phyloP scores from a whole-genome alignment of 2,113 vertebrate genomes.

The Lichenostomus cassidix region DNA sequence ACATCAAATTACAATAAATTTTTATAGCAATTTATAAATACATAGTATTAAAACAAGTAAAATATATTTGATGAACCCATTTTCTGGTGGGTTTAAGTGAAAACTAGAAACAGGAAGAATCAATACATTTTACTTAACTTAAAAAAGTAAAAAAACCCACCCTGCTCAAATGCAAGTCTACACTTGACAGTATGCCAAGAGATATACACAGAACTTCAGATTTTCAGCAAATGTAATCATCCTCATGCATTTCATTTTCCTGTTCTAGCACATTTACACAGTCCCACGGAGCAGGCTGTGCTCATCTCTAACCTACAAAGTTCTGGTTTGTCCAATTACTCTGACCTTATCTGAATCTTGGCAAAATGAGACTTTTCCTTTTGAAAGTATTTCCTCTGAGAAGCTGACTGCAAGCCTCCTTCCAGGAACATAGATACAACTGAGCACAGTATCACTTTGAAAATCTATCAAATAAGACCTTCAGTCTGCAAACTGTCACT shows the following conservation, averaged over 20 bases:
- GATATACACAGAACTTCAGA: background rate
- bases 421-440: slow-evolving; percentile 68
- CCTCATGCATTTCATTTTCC: background rate
- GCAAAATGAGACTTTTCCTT: slow-evolving; percentile 72
- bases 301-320: slow-evolving; percentile 70
- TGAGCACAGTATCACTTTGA: slow-evolving; percentile 74
- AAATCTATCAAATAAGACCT: slow-evolving; percentile 54
- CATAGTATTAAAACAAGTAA: background rate
- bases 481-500: slow-evolving; percentile 59
- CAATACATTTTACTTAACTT: background rate
- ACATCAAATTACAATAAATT: background rate
- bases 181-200: background rate
- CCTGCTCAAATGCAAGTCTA: background rate
- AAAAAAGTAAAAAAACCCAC: background rate
- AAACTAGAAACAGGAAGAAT: background rate
- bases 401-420: slow-evolving; percentile 68
- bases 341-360: slow-evolving; percentile 68
- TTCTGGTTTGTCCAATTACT: slow-evolving; percentile 44
- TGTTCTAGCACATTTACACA: background rate
- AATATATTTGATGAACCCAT: background rate
- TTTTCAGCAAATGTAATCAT: background rate
- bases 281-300: background rate
- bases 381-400: slow-evolving; percentile 78
- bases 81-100: background rate
- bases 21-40: background rate